Base-by-base conservation (phyloP, 2,113 vertebrate genomes). In the Paramormyrops kingsleyae region DNA sequence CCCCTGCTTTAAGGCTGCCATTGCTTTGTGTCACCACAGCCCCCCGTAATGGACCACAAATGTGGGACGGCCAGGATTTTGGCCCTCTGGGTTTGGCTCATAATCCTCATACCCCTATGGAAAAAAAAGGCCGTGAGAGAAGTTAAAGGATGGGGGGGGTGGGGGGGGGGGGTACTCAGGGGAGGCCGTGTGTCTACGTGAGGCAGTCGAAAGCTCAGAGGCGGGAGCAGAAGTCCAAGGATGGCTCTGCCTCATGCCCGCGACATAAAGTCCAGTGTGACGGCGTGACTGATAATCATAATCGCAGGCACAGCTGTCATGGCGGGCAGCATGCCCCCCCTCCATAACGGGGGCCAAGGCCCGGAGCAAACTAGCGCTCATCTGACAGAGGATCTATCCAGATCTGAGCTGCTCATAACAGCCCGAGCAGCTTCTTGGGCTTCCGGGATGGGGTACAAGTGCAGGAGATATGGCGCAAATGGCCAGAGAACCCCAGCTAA, bases 181-280 rank as follows among this genome's bases (percentile, higher is more conserved):
- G 94, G 80, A 96, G 96, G 95, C 66, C 31, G 92, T 93, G 90
- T 92, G 93, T 93, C 93, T 95, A 93, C 94, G 94, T 96, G 95
- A 93, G 31, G 90, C 94, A 95, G 95, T 93, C 95, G 96, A 94
- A 93, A 90, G 92, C 91, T 92, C 49, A 90, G 27, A 1, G 92
- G 93, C 90, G 24, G 90, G 88, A 15, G 83, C 89, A 1, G 5
- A 15, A 87, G 50, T 70, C 90, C 62, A 12, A 44, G 13, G 44
- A 12, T n/a, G 24, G 1, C 90, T 52, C 90, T 66, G 83, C 90
- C 74, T 91, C 94, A 88, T 91, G 94, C 91, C 3, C 24, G 91
- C 91, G 93, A 92, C 92, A 95, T 93, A 95, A 94, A 95, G 95
- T 96, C 94, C 94, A 12, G 24, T 5, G 27, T 15, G 31, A 5